Conservation (phyloP, 1,140 invertebrate genomes). For the roundworm (Caenorhabditis elegans) region WBcel235 BX284602.5:8430501-8431000, state of each 20-base stretch:
- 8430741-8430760: neutral
- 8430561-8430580: too few species aligned
- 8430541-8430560: too few species aligned
- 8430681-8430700: too few species aligned
- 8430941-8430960: neutral
- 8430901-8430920: neutral
- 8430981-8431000: conserved; percentile 21
- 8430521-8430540: too few species aligned
- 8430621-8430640: too few species aligned
- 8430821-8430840: neutral
- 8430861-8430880: conserved; percentile 3
- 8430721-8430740: neutral
- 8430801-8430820: too few species aligned
- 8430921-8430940: neutral
- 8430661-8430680: too few species aligned
- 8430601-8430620: neutral
- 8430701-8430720: too few species aligned
- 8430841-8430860: neutral
- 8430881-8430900: neutral
- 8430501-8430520: too few species aligned
- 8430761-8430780: neutral
- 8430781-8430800: too few species aligned
- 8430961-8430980: neutral
- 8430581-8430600: too few species aligned
- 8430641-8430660: too few species aligned